Conservation (phyloP, 2,113 vertebrate species). For the Chauna torquata region DNA sequence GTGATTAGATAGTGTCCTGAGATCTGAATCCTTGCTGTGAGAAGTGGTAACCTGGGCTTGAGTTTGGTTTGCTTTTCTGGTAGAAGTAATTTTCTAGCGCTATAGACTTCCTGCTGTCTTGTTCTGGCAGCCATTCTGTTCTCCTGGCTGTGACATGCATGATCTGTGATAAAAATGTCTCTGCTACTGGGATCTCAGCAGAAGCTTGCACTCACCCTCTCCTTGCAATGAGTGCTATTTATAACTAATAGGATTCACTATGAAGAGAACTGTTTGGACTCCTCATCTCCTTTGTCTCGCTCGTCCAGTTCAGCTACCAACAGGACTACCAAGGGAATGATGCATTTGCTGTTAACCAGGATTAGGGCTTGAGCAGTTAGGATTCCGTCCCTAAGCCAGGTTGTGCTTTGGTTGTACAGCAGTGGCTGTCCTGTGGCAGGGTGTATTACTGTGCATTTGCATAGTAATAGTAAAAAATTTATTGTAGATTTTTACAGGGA, state of each 20-base stretch:
- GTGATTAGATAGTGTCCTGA: neutral
- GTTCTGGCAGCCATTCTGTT: neutral
- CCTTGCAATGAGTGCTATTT: neutral
- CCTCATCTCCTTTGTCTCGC: neutral
- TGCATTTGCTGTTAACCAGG: neutral
- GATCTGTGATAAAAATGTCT: neutral
- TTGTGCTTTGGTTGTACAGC: neutral
- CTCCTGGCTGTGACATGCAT: neutral
- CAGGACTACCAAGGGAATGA: neutral
- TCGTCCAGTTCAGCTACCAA: neutral
- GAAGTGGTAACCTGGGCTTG: neutral
- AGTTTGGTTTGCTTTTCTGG: neutral
- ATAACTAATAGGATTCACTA: constrained; percentile 35
- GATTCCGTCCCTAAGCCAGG: neutral
- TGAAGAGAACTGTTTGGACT: constrained; percentile 6
- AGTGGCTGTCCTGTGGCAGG: neutral
- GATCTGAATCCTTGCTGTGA: neutral
- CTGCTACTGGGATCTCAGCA: neutral
- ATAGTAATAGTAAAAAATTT: neutral
- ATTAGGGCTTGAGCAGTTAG: neutral
- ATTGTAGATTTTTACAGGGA: neutral
- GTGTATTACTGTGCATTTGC: neutral
- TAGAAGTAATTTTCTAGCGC: neutral
- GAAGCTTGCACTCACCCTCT: neutral
- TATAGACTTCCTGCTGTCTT: neutral